Evolutionary conservation across 1,140 invertebrate species (phyloP).

Genomic region (Caerostris darwini): DNA sequence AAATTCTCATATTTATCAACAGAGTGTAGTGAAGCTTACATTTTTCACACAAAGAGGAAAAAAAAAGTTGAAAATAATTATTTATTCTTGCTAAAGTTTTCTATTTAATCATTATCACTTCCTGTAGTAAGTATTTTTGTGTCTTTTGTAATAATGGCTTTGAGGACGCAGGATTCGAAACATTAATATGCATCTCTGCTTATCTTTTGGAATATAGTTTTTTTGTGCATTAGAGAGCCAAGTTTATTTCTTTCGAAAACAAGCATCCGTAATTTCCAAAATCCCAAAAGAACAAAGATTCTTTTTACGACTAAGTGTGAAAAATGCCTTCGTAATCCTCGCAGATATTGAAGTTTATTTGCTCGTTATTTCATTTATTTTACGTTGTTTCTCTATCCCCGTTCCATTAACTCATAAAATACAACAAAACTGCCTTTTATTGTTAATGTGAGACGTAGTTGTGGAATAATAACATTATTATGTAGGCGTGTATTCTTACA

Average conservation of each 20-base stretch:
- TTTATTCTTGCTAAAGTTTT: neutral
- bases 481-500: no score
- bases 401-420: no score
- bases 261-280: no score
- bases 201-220: neutral
- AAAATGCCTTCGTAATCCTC: neutral
- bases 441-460: no score
- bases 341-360: neutral
- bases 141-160: neutral
- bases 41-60: neutral
- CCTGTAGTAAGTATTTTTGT: neutral
- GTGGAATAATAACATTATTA: no score
- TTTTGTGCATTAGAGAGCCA: no score
- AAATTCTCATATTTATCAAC: neutral
- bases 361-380: no score
- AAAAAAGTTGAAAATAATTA: neutral
- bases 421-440: no score
- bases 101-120: slow-evolving; percentile 14
- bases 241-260: no score
- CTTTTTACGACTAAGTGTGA: neutral
- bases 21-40: neutral
- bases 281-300: neutral
- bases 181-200: neutral
- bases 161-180: neutral
- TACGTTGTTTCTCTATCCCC: no score